A percentile compares a stretch with the other conserved stretches of the same genome.
Conservation (phyloP, 2,888 invertebrate genomes). For the Drosophila birchii region DNA sequence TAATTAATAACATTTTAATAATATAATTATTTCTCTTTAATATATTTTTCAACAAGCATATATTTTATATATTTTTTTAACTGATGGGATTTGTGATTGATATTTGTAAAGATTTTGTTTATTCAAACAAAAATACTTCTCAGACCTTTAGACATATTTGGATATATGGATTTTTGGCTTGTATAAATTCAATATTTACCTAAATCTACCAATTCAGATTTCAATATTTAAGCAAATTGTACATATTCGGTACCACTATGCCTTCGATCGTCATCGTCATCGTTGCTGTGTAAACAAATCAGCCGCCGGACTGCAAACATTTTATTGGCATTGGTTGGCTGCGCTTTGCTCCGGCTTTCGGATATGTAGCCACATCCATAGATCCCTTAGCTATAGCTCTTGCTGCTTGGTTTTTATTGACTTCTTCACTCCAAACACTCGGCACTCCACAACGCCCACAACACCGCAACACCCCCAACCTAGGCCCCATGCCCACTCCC, state of each 20-base stretch:
- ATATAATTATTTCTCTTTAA: too few species aligned
- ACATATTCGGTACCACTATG: constrained; percentile 17
- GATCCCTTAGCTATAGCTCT: constrained; percentile 35
- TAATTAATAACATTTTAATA: too few species aligned
- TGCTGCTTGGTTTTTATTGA: constrained; percentile 74
- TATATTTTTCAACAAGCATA: neutral
- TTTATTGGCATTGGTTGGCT: constrained; percentile 65
- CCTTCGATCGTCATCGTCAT: constrained; percentile 36
- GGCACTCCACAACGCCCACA: constrained; percentile 61
- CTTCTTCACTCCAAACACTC: constrained; percentile 66
- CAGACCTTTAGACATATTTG: too few species aligned
- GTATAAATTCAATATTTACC: neutral
- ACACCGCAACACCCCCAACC: constrained; percentile 37
- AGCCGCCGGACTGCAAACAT: constrained; percentile 67
- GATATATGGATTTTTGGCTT: too few species aligned
- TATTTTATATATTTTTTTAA: neutral
- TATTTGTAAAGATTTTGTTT: too few species aligned
- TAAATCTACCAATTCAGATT: neutral
- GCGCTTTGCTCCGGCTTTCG: constrained; percentile 42
- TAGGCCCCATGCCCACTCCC: constrained; percentile 1
- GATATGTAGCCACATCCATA: constrained; percentile 20
- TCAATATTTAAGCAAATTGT: neutral
- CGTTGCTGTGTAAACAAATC: constrained; percentile 70
- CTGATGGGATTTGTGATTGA: too few species aligned
- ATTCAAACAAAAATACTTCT: too few species aligned